Conservation (phyloP, 2,888 invertebrate species). For the Crematogaster levior region DNA sequence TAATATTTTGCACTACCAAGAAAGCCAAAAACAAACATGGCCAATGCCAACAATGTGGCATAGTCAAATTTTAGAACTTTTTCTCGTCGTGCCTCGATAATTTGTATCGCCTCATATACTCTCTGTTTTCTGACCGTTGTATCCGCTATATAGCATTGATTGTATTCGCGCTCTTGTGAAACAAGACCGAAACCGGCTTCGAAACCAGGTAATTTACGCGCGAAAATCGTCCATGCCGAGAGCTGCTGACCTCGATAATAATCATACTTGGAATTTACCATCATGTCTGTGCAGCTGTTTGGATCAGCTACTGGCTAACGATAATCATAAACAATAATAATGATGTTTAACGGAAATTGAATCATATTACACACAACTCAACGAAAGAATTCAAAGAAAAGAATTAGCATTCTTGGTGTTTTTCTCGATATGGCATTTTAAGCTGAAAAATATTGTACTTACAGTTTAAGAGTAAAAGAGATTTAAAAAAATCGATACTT, state of each 20-base stretch:
- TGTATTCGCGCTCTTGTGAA: neutral
- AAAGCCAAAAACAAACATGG: neutral
- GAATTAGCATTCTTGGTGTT: no score
- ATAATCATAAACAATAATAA: neutral
- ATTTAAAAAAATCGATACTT: neutral
- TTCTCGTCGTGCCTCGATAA: neutral
- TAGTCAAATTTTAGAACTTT: neutral
- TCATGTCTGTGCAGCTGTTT: neutral
- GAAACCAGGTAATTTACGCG: neutral
- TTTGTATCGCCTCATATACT: neutral
- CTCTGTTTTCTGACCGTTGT: neutral
- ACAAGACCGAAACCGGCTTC: neutral
- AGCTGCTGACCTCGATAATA: constrained; percentile 41
- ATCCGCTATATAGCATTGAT: constrained; percentile 1
- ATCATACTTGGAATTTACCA: constrained; percentile 13
- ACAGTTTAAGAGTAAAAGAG: neutral
- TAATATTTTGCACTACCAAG: neutral
- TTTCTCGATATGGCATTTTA: neutral
- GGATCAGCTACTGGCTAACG: neutral
- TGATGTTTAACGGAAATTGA: neutral
- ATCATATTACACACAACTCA: neutral
- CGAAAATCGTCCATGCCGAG: constrained; percentile 33
- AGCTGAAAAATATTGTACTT: neutral
- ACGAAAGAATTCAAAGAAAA: neutral
- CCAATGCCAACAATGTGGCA: no score